These are phyloP conservation scores for Porites evermanni DNA, from an alignment of 92 coral and sea anemone genomes.

Conservation along the genomic window DNA sequence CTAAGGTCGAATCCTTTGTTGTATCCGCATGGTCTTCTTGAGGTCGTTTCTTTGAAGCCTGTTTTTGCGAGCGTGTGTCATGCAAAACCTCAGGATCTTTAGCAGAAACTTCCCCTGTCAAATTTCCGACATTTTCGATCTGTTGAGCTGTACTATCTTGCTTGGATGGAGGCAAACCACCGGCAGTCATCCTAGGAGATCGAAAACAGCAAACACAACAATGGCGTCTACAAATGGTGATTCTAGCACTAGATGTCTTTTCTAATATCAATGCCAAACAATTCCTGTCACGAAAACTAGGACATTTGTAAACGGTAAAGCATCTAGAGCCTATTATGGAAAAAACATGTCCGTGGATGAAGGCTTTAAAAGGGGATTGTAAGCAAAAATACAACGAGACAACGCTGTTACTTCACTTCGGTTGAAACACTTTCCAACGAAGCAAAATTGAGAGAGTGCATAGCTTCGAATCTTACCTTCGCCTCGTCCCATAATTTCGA, in stretches of 20 bases:
- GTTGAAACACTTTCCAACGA: constrained; percentile 12
- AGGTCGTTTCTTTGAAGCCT: constrained; percentile 68
- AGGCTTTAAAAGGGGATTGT: background rate
- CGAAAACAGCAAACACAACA: constrained; percentile 56
- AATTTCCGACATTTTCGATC: constrained; percentile 44
- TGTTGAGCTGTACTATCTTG: constrained; percentile 73
- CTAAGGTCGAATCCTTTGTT: constrained; percentile 64
- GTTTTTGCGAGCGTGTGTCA: constrained; percentile 93
- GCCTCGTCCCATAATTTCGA: constrained; percentile 77
- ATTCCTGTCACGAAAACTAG: constrained; percentile 16
- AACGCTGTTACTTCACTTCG: constrained; percentile 23
- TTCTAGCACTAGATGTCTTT: background rate
- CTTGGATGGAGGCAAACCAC: constrained; percentile 66
- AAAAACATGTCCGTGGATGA: background rate
- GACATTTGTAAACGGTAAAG: background rate
- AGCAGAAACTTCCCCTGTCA: constrained; percentile 51
- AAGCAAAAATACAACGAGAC: background rate
- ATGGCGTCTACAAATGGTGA: constrained; percentile 55
- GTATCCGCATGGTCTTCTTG: constrained; percentile 86
- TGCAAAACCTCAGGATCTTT: constrained; percentile 71
- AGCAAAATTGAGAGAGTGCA: constrained; percentile 32
- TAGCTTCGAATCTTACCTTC: constrained; percentile 64
- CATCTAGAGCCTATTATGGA: background rate
- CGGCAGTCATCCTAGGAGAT: constrained; percentile 75
- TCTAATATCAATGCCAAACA: constrained; percentile 8